A percentile compares a stretch with the other conserved stretches of the same genome.
Evolutionary conservation across 2,113 vertebrate species (phyloP).

Genomic region (Tragelaphus scriptus): DNA sequence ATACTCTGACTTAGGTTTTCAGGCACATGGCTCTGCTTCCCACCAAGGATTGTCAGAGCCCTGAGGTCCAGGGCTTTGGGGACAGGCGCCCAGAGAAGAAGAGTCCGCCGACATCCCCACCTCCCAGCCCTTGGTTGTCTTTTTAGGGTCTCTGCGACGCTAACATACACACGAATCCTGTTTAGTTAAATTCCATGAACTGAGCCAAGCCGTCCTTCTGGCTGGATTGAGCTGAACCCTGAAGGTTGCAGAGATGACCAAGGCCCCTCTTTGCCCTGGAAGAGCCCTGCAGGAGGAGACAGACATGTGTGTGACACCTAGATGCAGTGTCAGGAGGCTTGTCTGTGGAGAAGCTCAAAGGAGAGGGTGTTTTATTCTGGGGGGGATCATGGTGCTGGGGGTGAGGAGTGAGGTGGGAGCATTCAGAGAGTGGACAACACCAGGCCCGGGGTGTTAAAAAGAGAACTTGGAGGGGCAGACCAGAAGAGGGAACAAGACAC

Average conservation of each 20-base stretch:
- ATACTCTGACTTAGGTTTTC: not conserved
- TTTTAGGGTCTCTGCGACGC: not conserved
- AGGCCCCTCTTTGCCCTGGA: not conserved
- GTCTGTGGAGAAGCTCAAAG: not conserved
- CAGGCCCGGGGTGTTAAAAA: not conserved
- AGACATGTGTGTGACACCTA: fast-evolving
- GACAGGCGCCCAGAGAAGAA: not conserved
- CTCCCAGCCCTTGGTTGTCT: not conserved
- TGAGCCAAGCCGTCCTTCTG: not conserved
- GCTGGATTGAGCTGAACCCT: not conserved
- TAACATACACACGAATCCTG: too few relatives aligned
- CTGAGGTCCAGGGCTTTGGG: not conserved
- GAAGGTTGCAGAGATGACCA: not conserved
- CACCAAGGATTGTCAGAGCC: not conserved
- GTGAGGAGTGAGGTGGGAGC: not conserved
- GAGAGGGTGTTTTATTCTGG: not conserved
- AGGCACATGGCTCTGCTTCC: not conserved
- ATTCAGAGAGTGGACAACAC: not conserved
- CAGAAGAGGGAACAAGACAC: not conserved
- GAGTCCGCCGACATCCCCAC: not conserved
- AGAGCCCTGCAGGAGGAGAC: not conserved
- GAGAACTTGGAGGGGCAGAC: not conserved
- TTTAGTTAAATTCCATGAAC: not conserved
- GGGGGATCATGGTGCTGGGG: not conserved
- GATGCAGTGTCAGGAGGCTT: not conserved